A percentile compares a stretch with the other conserved stretches of the same genome.
Conservation (phyloP, 2,888 invertebrate genomes). For the Ennomos erosarius region DNA sequence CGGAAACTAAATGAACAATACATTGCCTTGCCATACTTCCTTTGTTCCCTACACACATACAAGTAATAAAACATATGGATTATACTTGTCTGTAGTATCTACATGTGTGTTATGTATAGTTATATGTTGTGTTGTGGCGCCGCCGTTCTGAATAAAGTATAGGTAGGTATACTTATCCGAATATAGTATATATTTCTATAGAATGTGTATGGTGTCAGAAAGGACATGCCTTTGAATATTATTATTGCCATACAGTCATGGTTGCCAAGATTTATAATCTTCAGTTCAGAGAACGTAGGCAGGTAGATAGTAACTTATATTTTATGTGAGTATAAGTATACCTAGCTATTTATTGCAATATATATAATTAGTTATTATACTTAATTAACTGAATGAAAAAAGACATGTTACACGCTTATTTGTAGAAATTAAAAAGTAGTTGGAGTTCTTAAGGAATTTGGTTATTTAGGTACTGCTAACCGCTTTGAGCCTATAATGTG, state of each 20-base stretch:
- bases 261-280: conserved; percentile 21
- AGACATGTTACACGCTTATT: too few relatives aligned
- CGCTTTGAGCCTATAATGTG: too few relatives aligned
- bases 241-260: conserved; percentile 19
- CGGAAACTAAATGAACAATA: conserved; percentile 70
- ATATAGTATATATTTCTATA: conserved; percentile 26
- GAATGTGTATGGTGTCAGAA: conserved; percentile 42
- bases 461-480: too few relatives aligned
- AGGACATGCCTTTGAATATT: conserved; percentile 31
- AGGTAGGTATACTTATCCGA: too few relatives aligned
- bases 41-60: conserved; percentile 72
- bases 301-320: too few relatives aligned
- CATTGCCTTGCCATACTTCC: conserved; percentile 66
- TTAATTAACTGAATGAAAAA: too few relatives aligned
- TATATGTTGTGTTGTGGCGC: conserved; percentile 50
- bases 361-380: too few relatives aligned
- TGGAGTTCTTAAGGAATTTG: too few relatives aligned
- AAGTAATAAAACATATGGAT: conserved; percentile 15
- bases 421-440: too few relatives aligned
- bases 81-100: conserved; percentile 17
- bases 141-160: conserved; percentile 33
- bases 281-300: conserved; percentile 8
- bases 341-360: too few relatives aligned
- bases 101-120: conserved; percentile 26
- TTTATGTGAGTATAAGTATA: too few relatives aligned